Evolutionary conservation across 2,797 vertebrate genomes (phyloP).

Genomic region (Sphaeramia orbicularis): DNA sequence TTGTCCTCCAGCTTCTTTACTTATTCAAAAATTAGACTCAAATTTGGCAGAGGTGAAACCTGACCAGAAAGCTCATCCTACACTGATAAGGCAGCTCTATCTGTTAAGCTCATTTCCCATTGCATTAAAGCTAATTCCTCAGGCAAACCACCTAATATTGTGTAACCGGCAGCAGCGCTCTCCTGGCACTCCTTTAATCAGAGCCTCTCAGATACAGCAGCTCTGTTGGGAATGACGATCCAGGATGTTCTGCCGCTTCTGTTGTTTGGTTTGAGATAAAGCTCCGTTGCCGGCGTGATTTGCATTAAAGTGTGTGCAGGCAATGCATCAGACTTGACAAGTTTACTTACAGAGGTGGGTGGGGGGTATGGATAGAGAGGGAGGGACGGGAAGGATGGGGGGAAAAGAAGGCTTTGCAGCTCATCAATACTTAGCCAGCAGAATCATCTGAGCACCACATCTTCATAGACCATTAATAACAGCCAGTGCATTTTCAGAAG

Average conservation of each 20-base stretch:
- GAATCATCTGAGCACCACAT: slow-evolving; percentile 41
- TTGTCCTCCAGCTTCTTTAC: background rate
- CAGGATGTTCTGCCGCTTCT: slow-evolving; percentile 58
- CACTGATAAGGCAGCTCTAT: slow-evolving; percentile 36
- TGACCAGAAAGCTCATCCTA: slow-evolving; percentile 31
- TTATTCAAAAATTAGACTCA: background rate
- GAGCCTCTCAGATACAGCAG: slow-evolving; percentile 46
- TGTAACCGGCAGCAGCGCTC: slow-evolving; percentile 44
- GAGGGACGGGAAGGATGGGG: background rate
- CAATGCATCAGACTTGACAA: slow-evolving; percentile 76
- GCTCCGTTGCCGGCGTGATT: slow-evolving; percentile 58
- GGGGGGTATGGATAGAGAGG: background rate
- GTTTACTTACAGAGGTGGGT: slow-evolving; percentile 57
- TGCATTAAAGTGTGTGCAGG: slow-evolving; percentile 64
- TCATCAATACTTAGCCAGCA: slow-evolving; percentile 71
- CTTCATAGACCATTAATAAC: slow-evolving; percentile 68
- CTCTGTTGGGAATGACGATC: slow-evolving; percentile 54
- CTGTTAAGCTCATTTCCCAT: slow-evolving; percentile 42
- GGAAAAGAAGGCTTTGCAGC: slow-evolving; percentile 27
- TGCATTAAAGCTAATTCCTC: slow-evolving; percentile 46
- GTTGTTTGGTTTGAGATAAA: slow-evolving; percentile 74
- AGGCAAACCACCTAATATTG: slow-evolving; percentile 45
- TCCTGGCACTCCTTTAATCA: slow-evolving; percentile 58
- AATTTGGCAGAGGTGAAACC: slow-evolving; percentile 25
- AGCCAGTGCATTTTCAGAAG: slow-evolving; percentile 25